Percentiles rank a stretch among this genome's conserved stretches.
Conservation (phyloP, 2,797 vertebrate species). For the Tarsius wallacei region DNA sequence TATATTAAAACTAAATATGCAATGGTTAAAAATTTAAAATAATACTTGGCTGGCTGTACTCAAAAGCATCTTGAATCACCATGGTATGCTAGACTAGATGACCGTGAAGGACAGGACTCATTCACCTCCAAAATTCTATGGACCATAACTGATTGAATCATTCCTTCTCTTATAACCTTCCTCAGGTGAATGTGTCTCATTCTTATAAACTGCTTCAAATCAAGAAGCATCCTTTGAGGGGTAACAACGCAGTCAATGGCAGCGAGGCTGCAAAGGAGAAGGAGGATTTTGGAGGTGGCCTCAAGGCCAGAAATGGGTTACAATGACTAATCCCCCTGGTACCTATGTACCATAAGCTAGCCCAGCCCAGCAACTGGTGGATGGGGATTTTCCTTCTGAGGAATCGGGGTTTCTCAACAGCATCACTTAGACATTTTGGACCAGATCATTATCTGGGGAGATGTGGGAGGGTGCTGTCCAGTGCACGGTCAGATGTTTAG, state of each 20-base stretch:
- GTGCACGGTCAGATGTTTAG: neutral
- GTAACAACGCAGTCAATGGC: neutral
- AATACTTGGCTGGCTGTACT: neutral
- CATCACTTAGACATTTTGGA: neutral
- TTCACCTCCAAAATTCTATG: neutral
- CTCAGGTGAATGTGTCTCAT: neutral
- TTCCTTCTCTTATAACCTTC: neutral
- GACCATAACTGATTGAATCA: neutral
- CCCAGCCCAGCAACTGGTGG: neutral
- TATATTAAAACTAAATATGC: neutral
- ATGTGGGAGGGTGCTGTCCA: neutral
- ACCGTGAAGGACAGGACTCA: neutral
- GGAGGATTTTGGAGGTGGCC: neutral
- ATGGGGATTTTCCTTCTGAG: neutral
- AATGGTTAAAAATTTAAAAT: neutral
- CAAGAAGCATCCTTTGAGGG: neutral
- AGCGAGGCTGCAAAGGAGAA: neutral
- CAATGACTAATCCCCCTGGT: neutral
- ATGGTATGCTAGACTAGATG: neutral
- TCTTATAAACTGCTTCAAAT: constrained; percentile 16
- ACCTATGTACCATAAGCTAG: neutral
- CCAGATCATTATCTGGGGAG: neutral
- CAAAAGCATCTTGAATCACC: neutral
- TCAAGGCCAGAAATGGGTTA: neutral
- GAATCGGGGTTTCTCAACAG: neutral